Conservation (phyloP, 2,888 invertebrate genomes). For the Leptothorax acervorum region DNA sequence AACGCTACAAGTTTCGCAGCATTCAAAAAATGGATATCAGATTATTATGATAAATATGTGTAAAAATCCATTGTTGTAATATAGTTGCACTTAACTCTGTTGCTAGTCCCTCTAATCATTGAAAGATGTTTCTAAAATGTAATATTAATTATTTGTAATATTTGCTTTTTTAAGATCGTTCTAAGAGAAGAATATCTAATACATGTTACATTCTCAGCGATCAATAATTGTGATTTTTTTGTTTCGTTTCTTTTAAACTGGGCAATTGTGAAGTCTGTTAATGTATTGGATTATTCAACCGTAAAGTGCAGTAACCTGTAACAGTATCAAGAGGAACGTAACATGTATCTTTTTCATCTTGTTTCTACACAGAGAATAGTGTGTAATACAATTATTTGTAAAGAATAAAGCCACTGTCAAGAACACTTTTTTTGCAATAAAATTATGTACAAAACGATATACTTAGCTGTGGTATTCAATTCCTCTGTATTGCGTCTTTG, state of each 20-base stretch:
- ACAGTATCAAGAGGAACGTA: not conserved
- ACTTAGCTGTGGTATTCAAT: conserved; percentile 65
- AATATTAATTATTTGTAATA: conserved; percentile 7
- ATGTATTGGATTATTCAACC: not conserved
- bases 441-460: conserved; percentile 63
- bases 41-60: not conserved
- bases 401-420: conserved; percentile 50
- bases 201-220: conserved; percentile 25
- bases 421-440: conserved; percentile 68
- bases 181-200: not conserved
- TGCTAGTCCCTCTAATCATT: conserved; percentile 5
- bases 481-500: conserved; percentile 32
- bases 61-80: conserved; percentile 17
- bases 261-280: not conserved
- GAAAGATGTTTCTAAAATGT: conserved; percentile 18
- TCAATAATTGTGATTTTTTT: not conserved
- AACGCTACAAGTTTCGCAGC: not conserved
- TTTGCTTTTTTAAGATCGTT: conserved; percentile 32
- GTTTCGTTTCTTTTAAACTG: not conserved
- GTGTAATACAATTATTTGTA: conserved; percentile 57
- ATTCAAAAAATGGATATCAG: conserved; percentile 10
- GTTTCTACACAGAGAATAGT: conserved; percentile 25
- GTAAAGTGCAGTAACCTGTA: not conserved
- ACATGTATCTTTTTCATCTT: conserved; percentile 6
- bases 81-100: conserved; percentile 11